These are phyloP conservation scores for Condylura cristata DNA, from an alignment of 2,113 vertebrate genomes.

Conservation along the genomic window DNA sequence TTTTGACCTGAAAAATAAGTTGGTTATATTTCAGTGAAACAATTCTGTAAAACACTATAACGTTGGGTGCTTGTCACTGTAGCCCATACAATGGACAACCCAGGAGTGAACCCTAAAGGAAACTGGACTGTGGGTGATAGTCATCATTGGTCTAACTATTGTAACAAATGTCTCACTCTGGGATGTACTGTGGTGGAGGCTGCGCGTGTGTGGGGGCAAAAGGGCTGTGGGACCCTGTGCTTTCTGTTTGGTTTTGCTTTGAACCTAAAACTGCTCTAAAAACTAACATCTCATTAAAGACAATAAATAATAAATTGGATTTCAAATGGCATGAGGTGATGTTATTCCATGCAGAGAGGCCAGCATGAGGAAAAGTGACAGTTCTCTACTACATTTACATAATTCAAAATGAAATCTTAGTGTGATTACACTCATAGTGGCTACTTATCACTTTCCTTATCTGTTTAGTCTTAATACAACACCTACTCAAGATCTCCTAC, in stretches of 20 bases:
- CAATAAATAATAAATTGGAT: not conserved
- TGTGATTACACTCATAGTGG: not conserved
- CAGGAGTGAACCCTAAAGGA: not conserved
- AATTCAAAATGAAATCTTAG: not conserved
- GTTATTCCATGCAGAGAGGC: not conserved
- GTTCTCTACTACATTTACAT: not conserved
- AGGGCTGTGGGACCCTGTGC: no score
- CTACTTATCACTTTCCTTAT: not conserved
- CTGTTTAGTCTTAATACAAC: not conserved
- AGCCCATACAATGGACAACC: not conserved
- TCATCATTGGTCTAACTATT: not conserved
- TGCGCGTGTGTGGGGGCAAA: rapidly evolving
- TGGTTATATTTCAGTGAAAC: not conserved
- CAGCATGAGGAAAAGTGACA: not conserved
- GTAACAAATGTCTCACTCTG: not conserved
- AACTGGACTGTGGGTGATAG: not conserved
- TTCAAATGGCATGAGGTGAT: not conserved
- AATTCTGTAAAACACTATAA: not conserved
- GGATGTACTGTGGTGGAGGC: not conserved
- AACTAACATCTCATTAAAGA: not conserved
- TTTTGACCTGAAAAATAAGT: not conserved
- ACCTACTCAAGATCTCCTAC: not conserved
- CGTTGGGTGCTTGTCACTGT: not conserved
- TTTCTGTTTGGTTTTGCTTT: not conserved
- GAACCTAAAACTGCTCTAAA: not conserved